Percentiles rank a stretch among this genome's conserved stretches.
Evolutionary conservation across 1,140 invertebrate genomes (phyloP).

Genomic region (Drosophila lacertosa): DNA sequence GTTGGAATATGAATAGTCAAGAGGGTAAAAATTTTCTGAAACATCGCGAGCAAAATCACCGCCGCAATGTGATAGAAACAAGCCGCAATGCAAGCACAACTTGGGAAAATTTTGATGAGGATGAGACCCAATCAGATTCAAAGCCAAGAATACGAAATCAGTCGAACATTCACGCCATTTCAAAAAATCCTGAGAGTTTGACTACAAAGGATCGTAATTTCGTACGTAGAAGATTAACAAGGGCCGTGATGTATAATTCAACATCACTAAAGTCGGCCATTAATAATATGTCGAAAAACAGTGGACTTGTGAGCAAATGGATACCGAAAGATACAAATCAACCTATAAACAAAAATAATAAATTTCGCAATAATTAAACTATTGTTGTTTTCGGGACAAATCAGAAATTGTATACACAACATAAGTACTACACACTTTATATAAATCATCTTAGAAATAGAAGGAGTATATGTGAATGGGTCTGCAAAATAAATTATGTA

Average conservation of each 20-base stretch:
- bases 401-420: slow-evolving; percentile 76
- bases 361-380: background rate
- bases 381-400: slow-evolving; percentile 39
- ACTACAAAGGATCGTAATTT: slow-evolving; percentile 36
- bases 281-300: slow-evolving; percentile 7
- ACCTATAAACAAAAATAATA: background rate
- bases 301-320: background rate
- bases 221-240: slow-evolving; percentile 30
- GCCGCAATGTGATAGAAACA: slow-evolving; percentile 60
- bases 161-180: background rate
- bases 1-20: slow-evolving; percentile 50
- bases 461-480: slow-evolving; percentile 71
- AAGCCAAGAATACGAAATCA: too few species aligned
- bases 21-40: slow-evolving; percentile 48
- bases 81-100: slow-evolving; percentile 30
- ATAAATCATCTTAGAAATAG: slow-evolving; percentile 69
- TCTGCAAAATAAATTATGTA: slow-evolving; percentile 71
- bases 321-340: background rate
- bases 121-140: background rate
- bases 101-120: slow-evolving; percentile 59
- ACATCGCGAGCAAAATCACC: slow-evolving; percentile 56
- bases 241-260: background rate
- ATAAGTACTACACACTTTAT: slow-evolving; percentile 78
- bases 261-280: background rate
- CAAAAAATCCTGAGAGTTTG: slow-evolving; percentile 21